Conservation (phyloP, 2,888 invertebrate genomes). For the Macrophya alboannulata region DNA sequence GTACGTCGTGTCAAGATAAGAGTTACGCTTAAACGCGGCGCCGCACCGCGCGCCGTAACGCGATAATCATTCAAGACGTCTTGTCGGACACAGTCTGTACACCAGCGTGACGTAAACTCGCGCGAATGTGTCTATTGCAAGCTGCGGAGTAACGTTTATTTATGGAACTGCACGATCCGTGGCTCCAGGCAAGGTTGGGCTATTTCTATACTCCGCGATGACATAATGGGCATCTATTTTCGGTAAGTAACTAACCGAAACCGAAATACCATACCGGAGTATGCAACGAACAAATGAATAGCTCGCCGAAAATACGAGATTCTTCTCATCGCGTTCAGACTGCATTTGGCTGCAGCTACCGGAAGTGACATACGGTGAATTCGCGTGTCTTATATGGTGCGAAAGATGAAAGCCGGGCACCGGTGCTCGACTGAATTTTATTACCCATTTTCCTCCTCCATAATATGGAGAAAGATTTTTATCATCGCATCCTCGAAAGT, state of each 20-base stretch:
- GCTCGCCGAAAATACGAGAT: slow-evolving; percentile 28
- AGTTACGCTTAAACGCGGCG: slow-evolving; percentile 42
- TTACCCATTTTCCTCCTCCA: slow-evolving; percentile 38
- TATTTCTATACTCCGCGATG: slow-evolving; percentile 54
- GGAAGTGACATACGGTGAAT: slow-evolving; percentile 35
- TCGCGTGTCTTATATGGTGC: slow-evolving; percentile 34
- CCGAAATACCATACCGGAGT: slow-evolving; percentile 9
- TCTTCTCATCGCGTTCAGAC: neutral
- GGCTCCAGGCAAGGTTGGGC: slow-evolving; percentile 55
- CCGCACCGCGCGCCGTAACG: slow-evolving; percentile 24
- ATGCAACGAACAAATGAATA: slow-evolving; percentile 42
- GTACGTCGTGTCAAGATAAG: slow-evolving; percentile 36
- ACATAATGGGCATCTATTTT: slow-evolving; percentile 52
- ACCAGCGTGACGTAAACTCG: slow-evolving; percentile 50
- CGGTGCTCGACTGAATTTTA: slow-evolving; percentile 45
- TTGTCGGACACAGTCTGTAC: slow-evolving; percentile 36
- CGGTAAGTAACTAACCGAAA: neutral
- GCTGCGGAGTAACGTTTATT: slow-evolving; percentile 48
- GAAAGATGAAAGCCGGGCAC: slow-evolving; percentile 49
- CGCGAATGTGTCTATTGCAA: slow-evolving; percentile 53
- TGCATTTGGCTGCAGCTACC: slow-evolving; percentile 10
- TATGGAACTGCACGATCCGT: slow-evolving; percentile 54
- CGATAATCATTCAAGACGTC: slow-evolving; percentile 50
- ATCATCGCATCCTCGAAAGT: slow-evolving; percentile 44
- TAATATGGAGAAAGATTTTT: slow-evolving; percentile 46